These are phyloP conservation scores for Fragariocoptes setiger DNA, from an alignment of 1,140 invertebrate genomes.

Conservation along the genomic window DNA sequence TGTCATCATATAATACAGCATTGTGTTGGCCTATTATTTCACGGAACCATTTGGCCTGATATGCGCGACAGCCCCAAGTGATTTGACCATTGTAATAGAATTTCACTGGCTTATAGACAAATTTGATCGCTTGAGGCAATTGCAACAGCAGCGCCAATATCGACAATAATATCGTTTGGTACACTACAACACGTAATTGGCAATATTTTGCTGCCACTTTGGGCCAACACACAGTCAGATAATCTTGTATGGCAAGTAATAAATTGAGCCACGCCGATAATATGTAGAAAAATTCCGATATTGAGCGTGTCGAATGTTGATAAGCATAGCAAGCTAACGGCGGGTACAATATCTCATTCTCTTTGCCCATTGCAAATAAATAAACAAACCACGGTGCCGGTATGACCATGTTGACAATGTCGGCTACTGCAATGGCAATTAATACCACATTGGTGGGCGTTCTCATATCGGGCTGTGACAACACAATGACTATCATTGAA, in stretches of 20 bases:
- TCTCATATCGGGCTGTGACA: background rate
- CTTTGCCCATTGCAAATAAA: conserved; percentile 16
- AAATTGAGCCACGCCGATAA: background rate
- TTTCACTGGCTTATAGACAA: background rate
- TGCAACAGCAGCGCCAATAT: background rate
- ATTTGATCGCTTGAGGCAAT: background rate
- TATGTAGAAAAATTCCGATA: conserved; percentile 3
- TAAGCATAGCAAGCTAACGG: conserved; percentile 6
- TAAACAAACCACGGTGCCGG: conserved; percentile 11
- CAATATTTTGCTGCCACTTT: background rate
- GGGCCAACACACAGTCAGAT: background rate
- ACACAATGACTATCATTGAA: background rate
- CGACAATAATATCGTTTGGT: background rate
- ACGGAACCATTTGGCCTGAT: background rate
- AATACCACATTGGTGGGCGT: background rate
- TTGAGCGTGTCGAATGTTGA: background rate
- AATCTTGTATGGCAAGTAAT: conserved; percentile 1
- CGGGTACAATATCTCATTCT: conserved; percentile 14
- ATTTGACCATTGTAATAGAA: background rate
- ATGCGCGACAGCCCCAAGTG: background rate
- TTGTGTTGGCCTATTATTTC: background rate
- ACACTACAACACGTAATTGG: background rate
- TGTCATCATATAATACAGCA: background rate
- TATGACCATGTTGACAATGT: background rate
- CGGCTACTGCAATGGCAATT: background rate